Percentiles rank a stretch among this genome's conserved stretches.
Conservation (phyloP, 2,113 vertebrate species). For the Herpailurus yagouaroundi region DNA sequence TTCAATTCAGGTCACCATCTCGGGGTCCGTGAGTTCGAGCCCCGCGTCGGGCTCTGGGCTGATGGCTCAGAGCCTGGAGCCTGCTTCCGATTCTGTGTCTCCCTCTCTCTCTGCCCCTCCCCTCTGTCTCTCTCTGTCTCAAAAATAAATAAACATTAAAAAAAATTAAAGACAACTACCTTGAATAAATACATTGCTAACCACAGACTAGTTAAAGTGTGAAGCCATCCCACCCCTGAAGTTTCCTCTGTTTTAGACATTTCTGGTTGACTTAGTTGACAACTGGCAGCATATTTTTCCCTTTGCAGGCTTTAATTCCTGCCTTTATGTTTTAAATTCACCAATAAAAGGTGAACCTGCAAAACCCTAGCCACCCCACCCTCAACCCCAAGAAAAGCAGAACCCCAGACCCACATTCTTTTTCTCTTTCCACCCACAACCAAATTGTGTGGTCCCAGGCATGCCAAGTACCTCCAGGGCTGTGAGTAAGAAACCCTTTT, state of each 20-base stretch:
- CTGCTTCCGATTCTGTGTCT: too few relatives aligned
- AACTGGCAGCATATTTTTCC: not conserved
- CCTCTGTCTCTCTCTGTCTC: too few relatives aligned
- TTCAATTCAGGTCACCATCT: too few relatives aligned
- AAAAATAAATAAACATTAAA: too few relatives aligned
- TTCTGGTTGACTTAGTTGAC: not conserved
- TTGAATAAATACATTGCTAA: not conserved
- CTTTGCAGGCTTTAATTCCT: not conserved
- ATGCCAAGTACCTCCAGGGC: not conserved
- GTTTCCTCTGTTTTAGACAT: not conserved
- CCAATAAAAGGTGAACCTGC: not conserved
- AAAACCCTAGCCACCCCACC: not conserved
- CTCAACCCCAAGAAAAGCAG: not conserved
- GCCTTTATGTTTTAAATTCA: not conserved
- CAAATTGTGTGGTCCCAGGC: not conserved
- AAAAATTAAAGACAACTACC: not conserved
- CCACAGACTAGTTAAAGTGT: not conserved
- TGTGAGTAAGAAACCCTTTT: not conserved
- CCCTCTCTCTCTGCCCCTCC: too few relatives aligned
- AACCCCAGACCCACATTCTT: not conserved
- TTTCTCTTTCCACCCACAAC: not conserved
- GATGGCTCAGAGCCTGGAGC: too few relatives aligned
- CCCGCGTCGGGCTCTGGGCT: too few relatives aligned
- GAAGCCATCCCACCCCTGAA: not conserved
- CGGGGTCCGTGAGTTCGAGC: too few relatives aligned